phyloP scores from a whole-genome alignment of 30 jellyfish, hydroid and myxozoan species.

The Turritopsis dohrnii region DNA sequence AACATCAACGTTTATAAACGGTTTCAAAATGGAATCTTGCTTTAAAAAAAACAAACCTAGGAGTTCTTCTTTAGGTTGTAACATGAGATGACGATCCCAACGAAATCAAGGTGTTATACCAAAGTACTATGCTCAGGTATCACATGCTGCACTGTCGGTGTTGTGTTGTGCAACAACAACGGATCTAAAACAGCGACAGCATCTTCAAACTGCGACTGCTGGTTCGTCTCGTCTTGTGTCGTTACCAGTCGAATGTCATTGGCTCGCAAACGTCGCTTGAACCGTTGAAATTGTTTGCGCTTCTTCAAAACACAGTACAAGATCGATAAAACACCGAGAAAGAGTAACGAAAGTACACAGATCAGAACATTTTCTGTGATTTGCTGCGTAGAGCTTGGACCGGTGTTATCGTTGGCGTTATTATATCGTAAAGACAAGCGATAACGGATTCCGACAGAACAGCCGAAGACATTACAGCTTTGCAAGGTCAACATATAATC shows the following conservation, averaged over 20 bases:
- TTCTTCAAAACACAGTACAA: background rate
- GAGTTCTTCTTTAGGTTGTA: too few relatives aligned
- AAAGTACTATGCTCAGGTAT: background rate
- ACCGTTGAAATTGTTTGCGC: background rate
- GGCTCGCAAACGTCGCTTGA: background rate
- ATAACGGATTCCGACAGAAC: background rate
- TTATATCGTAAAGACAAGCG: background rate
- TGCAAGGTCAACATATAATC: background rate
- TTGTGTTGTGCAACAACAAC: background rate
- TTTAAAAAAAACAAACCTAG: too few relatives aligned
- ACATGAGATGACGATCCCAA: too few relatives aligned
- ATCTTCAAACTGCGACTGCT: background rate
- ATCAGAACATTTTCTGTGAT: background rate
- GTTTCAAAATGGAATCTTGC: too few relatives aligned
- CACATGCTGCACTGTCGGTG: background rate
- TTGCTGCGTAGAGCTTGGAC: background rate
- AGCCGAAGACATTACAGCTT: background rate
- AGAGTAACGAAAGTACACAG: constrained; percentile 7
- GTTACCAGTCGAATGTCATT: constrained; percentile 11
- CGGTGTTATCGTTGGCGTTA: background rate
- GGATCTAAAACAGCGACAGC: background rate
- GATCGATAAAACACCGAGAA: background rate
- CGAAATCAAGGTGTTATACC: background rate
- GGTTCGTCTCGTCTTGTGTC: background rate
- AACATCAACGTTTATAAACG: too few relatives aligned